These are phyloP conservation scores for Cerastis leucographa DNA, from an alignment of 2,888 invertebrate species.

Conservation along the genomic window DNA sequence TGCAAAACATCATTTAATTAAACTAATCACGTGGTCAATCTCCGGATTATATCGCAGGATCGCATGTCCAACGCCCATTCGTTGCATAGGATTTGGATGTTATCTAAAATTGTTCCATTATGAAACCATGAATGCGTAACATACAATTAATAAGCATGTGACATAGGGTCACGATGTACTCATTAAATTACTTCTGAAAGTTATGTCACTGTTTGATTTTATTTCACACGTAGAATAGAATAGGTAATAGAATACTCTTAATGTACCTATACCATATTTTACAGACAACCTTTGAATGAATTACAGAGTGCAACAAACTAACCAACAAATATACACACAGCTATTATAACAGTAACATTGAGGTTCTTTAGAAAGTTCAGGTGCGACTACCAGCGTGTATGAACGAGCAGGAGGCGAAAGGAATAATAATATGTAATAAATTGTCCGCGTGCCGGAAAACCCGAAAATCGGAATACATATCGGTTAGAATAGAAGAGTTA, in stretches of 20 bases:
- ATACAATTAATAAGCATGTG: constrained; percentile 6
- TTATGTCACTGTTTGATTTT: neutral
- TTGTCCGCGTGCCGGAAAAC: too few relatives aligned
- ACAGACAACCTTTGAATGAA: neutral
- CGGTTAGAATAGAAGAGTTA: too few relatives aligned
- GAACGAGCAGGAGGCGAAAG: neutral
- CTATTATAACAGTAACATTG: neutral
- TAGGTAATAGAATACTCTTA: neutral
- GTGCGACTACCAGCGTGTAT: neutral
- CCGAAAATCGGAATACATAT: too few relatives aligned
- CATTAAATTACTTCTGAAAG: neutral
- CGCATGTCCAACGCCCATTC: constrained; percentile 13
- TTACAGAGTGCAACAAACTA: neutral
- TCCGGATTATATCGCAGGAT: constrained; percentile 31
- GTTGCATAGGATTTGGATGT: constrained; percentile 22
- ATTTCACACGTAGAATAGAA: neutral
- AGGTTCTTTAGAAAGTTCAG: neutral
- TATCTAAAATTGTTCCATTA: constrained; percentile 43
- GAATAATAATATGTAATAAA: too few relatives aligned
- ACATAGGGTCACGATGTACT: neutral
- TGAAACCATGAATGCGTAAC: constrained; percentile 28
- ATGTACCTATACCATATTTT: neutral
- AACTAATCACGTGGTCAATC: constrained; percentile 16
- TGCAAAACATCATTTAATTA: constrained; percentile 4
- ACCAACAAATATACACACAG: neutral